Base-by-base conservation (phyloP, 2,797 vertebrate species). In the Typhlichthys eigenmanni region DNA sequence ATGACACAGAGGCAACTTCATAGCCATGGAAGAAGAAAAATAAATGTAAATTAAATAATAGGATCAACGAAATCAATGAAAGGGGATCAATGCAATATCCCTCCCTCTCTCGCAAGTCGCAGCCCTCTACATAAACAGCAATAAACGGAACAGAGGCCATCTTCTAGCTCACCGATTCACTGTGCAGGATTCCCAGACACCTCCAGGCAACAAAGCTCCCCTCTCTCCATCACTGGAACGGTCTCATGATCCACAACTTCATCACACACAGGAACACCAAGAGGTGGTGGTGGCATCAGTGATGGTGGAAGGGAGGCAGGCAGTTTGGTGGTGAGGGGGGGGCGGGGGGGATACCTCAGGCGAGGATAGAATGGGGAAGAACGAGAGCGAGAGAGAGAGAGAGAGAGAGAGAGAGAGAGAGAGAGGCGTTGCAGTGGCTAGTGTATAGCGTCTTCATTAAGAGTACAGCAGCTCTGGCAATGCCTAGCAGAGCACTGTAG, bases 31-130 rank as follows among this genome's bases (percentile, higher is more conserved):
- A 79, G 88, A 81, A 79, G 88, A 91, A 78, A 29, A 29, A 29
- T 29, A 29, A 4, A 29, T 29, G 24, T 29, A 29, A 29, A 29
- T 29, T 29, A 29, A 29, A 29, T 29, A 29, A 29, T 29, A 78
- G 80, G 84, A 91, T 91, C 87, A 85, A 82, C 85, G 78, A 89
- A 91, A 90, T 91, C 90, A 89, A 89, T 91, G 83, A 69, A 77
- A 75, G 49, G 60, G 86, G 84, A 92, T 91, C 90, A 91, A 91
- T 87, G 72, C 68, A 0, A 34, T 56, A 70, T 77, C 75, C 60
- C 54, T 32, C 47, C 11, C 16, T 62, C 72, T 24, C 60, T n/a
- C 58, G 43, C 62, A 55, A 60, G 74, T 68, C 60, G 46, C 53
- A 53, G 78, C 80, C 57, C 85, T 89, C 86, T 82, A 84, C 86